A percentile compares a stretch with the other conserved stretches of the same genome.
phyloP scores from a whole-genome alignment of 2,113 vertebrate species.

The Tyto alba region DNA sequence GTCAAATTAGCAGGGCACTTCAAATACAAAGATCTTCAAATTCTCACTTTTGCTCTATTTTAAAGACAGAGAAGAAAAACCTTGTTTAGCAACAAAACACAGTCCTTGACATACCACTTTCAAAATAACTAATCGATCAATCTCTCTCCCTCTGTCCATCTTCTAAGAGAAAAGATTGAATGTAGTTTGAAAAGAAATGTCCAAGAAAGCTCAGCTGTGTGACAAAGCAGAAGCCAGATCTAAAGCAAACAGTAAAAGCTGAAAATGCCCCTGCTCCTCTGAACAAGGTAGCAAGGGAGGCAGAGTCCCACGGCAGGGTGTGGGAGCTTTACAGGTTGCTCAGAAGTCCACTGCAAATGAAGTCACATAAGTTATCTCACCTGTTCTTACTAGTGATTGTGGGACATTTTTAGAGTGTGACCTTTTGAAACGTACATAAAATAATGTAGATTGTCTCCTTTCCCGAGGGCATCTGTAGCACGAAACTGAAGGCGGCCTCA shows the following conservation, averaged over 20 bases:
- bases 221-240: not conserved
- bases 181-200: not conserved
- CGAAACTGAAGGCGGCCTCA: conserved; percentile 15
- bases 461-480: conserved; percentile 28
- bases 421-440: not conserved
- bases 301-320: not conserved
- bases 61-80: conserved; percentile 1
- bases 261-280: not conserved
- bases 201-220: not conserved
- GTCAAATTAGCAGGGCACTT: conserved; percentile 51
- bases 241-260: not conserved
- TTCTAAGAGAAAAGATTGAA: not conserved
- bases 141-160: not conserved
- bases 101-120: not conserved
- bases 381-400: not conserved
- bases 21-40: conserved; percentile 42
- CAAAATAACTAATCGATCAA: conserved; percentile 20
- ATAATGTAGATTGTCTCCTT: not conserved
- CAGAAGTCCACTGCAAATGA: not conserved
- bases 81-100: conserved; percentile 33
- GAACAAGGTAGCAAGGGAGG: not conserved
- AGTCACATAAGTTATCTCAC: not conserved
- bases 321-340: not conserved
- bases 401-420: not conserved
- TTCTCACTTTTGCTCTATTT: not conserved